phyloP scores from a whole-genome alignment of 35 echinoderm and acorn worm species.

The Eucidaris tribuloides region DNA sequence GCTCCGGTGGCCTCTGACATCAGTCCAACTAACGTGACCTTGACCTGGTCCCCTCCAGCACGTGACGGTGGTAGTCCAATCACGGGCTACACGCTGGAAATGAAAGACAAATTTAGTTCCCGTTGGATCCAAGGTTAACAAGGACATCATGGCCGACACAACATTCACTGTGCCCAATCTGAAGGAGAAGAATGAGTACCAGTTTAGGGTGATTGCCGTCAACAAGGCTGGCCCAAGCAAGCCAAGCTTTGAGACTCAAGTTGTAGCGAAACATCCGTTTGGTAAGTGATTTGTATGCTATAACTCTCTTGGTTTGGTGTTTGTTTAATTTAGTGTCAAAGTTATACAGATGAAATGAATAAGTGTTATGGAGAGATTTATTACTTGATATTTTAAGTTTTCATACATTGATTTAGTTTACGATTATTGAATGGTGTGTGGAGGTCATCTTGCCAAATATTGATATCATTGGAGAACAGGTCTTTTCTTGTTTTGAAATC shows the following conservation, averaged over 20 bases:
- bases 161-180: conserved; percentile 67
- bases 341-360: too few species aligned
- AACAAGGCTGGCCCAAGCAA: conserved; percentile 90
- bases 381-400: too few species aligned
- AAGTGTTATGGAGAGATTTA: too few species aligned
- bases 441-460: too few species aligned
- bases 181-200: conserved; percentile 65
- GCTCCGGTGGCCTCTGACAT: conserved; percentile 44
- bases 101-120: conserved; percentile 66
- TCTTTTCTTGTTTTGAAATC: too few species aligned
- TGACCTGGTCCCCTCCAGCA: conserved; percentile 74
- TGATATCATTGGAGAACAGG: too few species aligned
- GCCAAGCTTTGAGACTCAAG: conserved; percentile 49
- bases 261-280: conserved; percentile 56
- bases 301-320: too few species aligned
- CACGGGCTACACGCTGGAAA: conserved; percentile 87
- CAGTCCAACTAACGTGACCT: conserved; percentile 31
- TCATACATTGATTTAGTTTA: too few species aligned
- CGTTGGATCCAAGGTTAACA: conserved; percentile 88
- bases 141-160: conserved; percentile 36
- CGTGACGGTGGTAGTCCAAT: conserved; percentile 89
- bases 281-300: conserved; percentile 72
- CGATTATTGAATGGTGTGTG: too few species aligned
- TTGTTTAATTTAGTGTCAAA: too few species aligned
- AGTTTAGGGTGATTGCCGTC: conserved; percentile 77